Percentiles rank a stretch among this genome's conserved stretches.
These are phyloP conservation scores for Atrichornis clamosus DNA, from an alignment of 2,113 vertebrate genomes.

Conservation along the genomic window DNA sequence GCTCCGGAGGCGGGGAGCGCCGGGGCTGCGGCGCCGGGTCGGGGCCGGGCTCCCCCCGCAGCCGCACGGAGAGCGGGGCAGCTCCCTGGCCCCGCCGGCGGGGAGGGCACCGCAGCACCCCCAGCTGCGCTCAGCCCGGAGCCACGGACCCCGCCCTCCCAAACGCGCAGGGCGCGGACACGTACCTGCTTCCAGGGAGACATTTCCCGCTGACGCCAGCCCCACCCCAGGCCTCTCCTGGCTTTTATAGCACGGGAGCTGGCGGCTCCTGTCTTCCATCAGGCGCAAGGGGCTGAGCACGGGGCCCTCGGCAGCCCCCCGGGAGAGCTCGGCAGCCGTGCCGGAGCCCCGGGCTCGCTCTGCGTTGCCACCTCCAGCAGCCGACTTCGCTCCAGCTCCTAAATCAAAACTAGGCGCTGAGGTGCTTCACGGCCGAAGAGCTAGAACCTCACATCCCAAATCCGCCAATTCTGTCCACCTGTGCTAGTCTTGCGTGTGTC, in stretches of 20 bases:
- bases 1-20: background rate
- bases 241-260: background rate
- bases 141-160: background rate
- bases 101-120: background rate
- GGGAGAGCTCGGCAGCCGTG: background rate
- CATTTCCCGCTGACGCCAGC: background rate
- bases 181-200: background rate
- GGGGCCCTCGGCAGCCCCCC: background rate
- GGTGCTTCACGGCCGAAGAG: background rate
- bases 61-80: background rate
- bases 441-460: background rate
- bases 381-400: background rate
- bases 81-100: background rate
- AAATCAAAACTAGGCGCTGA: background rate
- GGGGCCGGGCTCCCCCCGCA: background rate
- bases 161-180: background rate
- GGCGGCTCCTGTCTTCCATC: background rate
- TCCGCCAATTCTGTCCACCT: background rate
- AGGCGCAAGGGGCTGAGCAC: rapidly evolving
- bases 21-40: background rate
- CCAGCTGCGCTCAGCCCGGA: background rate
- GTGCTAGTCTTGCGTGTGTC: rapidly evolving
- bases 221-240: background rate
- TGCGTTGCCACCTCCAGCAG: background rate
- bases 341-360: background rate